Evolutionary conservation across 2,797 vertebrate species (phyloP), one percentile per base, ranked within the genome.

Genomic region (Sebastes diploproa): DNA sequence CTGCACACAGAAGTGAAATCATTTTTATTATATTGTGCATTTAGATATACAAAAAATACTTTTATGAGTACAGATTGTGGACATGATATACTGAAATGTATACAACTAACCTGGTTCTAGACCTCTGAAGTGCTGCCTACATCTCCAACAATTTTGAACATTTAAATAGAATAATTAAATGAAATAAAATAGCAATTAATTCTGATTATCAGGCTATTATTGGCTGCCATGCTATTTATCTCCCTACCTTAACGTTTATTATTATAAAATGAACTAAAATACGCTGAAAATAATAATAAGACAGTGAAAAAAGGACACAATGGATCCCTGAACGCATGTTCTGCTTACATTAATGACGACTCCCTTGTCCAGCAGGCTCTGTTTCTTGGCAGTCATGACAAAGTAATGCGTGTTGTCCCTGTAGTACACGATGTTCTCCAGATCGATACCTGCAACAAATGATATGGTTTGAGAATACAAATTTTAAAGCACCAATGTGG

Each of bases 381-480:
- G 98, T 72, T 99, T 99, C 94, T 99, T 99, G 70, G 98, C 98
- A 1, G 98, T 99, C 98, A 99, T 99, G 80, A 99, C 98, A 90
- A 99, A 99, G 91, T 99, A 99, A 90, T 99, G 98, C 0, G 98
- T 99, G 92, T 96, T 97, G 90, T 99, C 98, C 89, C 95, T 99
- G 83, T 99, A 99, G 93, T 99, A 99, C 75, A 99, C 98, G 68
- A 99, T 99, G 95, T 99, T 99, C 94, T 99, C 98, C 70, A 99
- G 94, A 87, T 99, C 98, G n/a, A 99, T 96, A 81, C 98, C 98
- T 99, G 86, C 54, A 91, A 87, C 32, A 83, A 36, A 83, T 16
- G 0, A 64, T 2, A 78, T 4, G 23, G 2, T 55, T 18, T 64
- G 2, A 61, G 7, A 75, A 62, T 2, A 23, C 3, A 32, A 55